Evolutionary conservation across 1,140 invertebrate species (phyloP).

Genomic region (Halesus radiatus): DNA sequence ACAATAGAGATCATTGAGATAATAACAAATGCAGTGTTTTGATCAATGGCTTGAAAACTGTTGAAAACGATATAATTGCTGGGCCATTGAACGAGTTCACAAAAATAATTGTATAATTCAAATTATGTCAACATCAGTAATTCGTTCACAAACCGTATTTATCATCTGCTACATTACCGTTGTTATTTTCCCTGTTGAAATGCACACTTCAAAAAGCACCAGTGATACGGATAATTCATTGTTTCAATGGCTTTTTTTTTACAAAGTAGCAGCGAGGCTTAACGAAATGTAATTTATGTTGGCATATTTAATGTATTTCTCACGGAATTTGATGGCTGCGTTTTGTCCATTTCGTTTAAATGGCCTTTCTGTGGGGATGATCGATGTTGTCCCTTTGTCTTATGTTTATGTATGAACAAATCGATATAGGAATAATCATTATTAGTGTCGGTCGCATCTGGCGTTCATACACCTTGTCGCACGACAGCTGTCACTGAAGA

Average conservation of each 20-base stretch:
- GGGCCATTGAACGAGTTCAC: no score
- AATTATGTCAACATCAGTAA: not conserved
- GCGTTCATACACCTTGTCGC: slow-evolving; percentile 9
- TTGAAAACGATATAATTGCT: no score
- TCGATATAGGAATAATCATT: slow-evolving; percentile 27
- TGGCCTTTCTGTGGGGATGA: not conserved
- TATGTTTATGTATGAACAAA: slow-evolving; percentile 23
- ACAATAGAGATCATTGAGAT: no score
- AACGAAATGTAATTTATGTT: slow-evolving; percentile 21
- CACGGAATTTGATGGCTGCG: slow-evolving; percentile 23
- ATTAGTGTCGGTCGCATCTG: slow-evolving; percentile 17
- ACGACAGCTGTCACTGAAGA: slow-evolving; percentile 15
- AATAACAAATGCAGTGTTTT: no score
- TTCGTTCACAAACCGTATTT: not conserved
- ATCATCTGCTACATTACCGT: not conserved
- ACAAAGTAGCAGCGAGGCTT: not conserved
- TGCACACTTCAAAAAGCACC: not conserved
- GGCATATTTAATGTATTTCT: slow-evolving; percentile 7
- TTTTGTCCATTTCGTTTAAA: slow-evolving; percentile 25
- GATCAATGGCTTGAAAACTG: no score
- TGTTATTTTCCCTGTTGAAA: not conserved
- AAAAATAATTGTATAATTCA: not conserved
- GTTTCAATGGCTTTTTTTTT: slow-evolving; percentile 19
- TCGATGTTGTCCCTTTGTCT: slow-evolving; percentile 25
- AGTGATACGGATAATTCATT: not conserved